Evolutionary conservation across 2,888 invertebrate genomes (phyloP), one percentile per base, ranked within the genome.

Genomic region (Busseola fusca): DNA sequence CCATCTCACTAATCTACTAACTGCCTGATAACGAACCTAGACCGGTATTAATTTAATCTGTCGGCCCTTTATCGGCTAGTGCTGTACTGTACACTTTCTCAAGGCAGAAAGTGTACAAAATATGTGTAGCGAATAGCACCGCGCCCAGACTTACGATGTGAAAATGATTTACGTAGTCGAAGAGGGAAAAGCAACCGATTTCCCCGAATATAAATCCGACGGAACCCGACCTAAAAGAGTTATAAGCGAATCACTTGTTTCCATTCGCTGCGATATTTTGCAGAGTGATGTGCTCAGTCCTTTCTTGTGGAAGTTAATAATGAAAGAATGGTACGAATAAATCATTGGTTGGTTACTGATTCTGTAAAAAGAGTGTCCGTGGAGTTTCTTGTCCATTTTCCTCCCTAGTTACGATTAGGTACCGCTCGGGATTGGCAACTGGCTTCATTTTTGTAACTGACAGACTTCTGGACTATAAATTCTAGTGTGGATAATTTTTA

Each of bases 161-260:
- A 92, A 93, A 93, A 94, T 93, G 92, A 94, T 94, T 93, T 93
- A 94, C 90, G 92, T 90, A 90, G 90, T 86, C 73, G 87, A 91
- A 92, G 89, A 91, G 87, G 89, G 89, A 89, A 90, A 90, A 88
- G 87, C 90, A 83, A 83, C 84, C 90, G 90, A 89, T 91, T 91
- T 89, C 87, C 86, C 76, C 86, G 83, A 81, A 88, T 90, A 93
- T 93, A 93, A 93, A 92, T 91, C 87, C 87, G 66, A 79, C 74
- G 76, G 72, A 81, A 78, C 83, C 86, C 85, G 84, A 86, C 87
- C 90, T 89, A 88, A 92, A 93, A 90, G 92, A 91, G 90, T 91
- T 91, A 91, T 88, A 90, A 90, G 87, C 87, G 89, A 92, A 92
- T 91, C 90, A 89, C 88, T 90, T 91, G 91, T 90, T 90, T 89